Evolutionary conservation across 2,113 vertebrate genomes (phyloP), one percentile per base, ranked within the genome.

Genomic region (Casuarius casuarius): DNA sequence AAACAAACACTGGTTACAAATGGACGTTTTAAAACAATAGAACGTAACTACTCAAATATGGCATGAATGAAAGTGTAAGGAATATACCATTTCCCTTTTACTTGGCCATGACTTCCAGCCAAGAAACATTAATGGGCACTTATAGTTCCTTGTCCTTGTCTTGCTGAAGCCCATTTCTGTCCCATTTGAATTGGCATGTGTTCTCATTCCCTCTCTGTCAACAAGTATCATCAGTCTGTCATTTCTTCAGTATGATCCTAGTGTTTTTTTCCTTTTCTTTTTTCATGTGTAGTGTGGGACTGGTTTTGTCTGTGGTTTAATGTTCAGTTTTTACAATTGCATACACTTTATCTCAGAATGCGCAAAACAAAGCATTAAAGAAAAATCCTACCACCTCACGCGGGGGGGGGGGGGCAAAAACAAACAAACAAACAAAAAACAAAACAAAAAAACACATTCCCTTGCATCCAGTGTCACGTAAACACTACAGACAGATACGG

Each of bases 301-400:
- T 63, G 40, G 1, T 73, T 87, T 65, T 46, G 5, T 28, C 58
- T 29, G 29, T 49, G 12, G 17, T 54, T 59, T 40, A 7, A 17
- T 3, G 4, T 5, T 51, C 25, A n/a, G 5, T 10, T 61, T 63
- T 81, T 78, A 46, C 20, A 46, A 16, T 42, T 46, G 40, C 5
- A 35, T 17, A 26, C 26, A n/a, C 38, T 79, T 65, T 49, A 33
- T 59, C 67, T 79, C 22, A 86, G 29, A 8, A 89, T 1, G 6
- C 49, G 21, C 49, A 77, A 51, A 87, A 66, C 21, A 48, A 81
- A 91, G 12, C 33, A 84, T 19, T 38, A 52, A 87, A 80, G 23
- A 51, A 82, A 54, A 22, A 48, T 7, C 2, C 0, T 29, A 51
- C 10, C 1, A 1, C 9, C 14, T 62, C 52, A 33, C 12, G 29